phyloP scores from a whole-genome alignment of 2,797 vertebrate genomes.

The Orestias chungarensis region DNA sequence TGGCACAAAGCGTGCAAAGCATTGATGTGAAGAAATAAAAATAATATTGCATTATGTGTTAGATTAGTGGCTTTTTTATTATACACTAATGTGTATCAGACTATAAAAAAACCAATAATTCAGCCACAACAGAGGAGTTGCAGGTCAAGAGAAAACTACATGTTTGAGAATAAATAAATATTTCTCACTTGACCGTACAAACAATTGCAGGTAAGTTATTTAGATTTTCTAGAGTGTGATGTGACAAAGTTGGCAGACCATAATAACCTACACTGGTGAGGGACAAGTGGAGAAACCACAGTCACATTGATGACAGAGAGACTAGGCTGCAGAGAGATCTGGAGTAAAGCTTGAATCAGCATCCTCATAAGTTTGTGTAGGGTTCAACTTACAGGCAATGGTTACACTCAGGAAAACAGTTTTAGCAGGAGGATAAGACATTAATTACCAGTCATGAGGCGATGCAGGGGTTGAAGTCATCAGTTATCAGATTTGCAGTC shows the following conservation, averaged over 20 bases:
- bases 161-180: not conserved
- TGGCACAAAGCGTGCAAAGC: no score
- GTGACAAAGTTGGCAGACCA: not conserved
- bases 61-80: no score
- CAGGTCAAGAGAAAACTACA: not conserved
- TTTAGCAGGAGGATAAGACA: not conserved
- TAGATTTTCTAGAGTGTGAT: not conserved
- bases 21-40: no score
- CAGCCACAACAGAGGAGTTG: not conserved
- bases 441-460: not conserved
- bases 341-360: not conserved
- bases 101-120: not conserved
- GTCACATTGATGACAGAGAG: not conserved
- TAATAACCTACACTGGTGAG: not conserved
- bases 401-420: no score
- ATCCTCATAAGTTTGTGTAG: no score
- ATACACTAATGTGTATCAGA: not conserved
- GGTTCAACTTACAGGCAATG: no score
- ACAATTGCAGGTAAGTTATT: not conserved
- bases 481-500: not conserved
- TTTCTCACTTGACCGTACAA: no score
- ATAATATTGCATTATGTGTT: no score
- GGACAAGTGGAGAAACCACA: not conserved
- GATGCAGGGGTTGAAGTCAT: not conserved
- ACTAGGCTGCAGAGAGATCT: not conserved